phyloP scores from a whole-genome alignment of 2,797 vertebrate genomes.

The Sebastes goodei region DNA sequence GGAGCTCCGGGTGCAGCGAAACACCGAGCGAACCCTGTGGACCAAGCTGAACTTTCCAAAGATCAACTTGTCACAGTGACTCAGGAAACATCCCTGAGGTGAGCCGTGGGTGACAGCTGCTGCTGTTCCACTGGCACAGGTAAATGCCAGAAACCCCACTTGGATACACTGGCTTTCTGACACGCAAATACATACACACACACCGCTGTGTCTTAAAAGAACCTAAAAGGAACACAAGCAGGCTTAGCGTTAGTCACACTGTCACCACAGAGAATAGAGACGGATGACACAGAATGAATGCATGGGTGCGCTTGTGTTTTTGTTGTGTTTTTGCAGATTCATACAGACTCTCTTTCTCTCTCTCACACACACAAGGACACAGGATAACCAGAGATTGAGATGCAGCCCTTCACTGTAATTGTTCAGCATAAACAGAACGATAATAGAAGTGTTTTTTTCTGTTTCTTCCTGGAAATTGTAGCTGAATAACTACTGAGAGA shows the following conservation, averaged over 20 bases:
- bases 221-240: slow-evolving; percentile 3
- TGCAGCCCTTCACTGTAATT: neutral
- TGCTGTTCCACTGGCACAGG: slow-evolving; percentile 70
- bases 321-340: neutral
- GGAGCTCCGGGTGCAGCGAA: slow-evolving; percentile 5
- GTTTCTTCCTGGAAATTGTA: neutral
- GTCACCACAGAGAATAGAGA: slow-evolving; percentile 7
- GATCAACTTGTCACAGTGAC: slow-evolving; percentile 79
- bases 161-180: slow-evolving; percentile 41
- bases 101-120: slow-evolving; percentile 78
- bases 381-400: neutral
- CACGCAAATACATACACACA: neutral
- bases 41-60: slow-evolving; percentile 80
- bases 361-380: neutral
- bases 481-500: neutral
- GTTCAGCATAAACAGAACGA: neutral
- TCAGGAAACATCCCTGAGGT: slow-evolving; percentile 81
- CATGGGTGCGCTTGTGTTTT: neutral
- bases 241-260: slow-evolving; percentile 13
- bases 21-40: slow-evolving; percentile 54
- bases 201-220: slow-evolving; percentile 20
- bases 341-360: neutral
- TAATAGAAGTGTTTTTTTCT: neutral
- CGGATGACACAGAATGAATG: neutral
- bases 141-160: slow-evolving; percentile 80